These are phyloP conservation scores for Zygaena filipendulae DNA, from an alignment of 2,888 invertebrate species.

Conservation along the genomic window DNA sequence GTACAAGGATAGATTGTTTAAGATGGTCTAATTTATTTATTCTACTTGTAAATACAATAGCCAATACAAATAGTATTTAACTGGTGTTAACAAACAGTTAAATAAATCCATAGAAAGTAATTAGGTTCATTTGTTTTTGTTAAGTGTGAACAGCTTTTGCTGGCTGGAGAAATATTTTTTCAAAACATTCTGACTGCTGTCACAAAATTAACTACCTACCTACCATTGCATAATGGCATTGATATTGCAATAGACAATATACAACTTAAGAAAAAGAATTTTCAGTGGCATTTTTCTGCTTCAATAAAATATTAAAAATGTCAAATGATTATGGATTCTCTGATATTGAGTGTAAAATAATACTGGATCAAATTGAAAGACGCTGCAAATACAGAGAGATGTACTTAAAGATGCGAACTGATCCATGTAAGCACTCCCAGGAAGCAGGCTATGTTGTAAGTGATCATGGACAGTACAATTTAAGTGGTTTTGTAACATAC, in stretches of 20 bases:
- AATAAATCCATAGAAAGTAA: no score
- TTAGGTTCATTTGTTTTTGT: no score
- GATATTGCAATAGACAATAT: no score
- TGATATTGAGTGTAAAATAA: conserved; percentile 51
- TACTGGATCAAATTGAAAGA: conserved; percentile 69
- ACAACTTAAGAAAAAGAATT: no score
- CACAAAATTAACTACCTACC: no score
- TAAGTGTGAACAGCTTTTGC: no score
- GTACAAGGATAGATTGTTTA: conserved; percentile 78
- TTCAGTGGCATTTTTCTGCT: no score
- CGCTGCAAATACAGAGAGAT: conserved; percentile 70
- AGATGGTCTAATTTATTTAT: conserved; percentile 62
- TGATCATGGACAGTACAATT: conserved; percentile 22
- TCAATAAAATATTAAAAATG: no score
- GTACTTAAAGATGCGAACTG: conserved; percentile 73
- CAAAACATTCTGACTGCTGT: no score
- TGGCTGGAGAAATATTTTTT: no score
- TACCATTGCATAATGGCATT: no score
- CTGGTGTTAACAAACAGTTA: conserved; percentile 13
- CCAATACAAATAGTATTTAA: no score
- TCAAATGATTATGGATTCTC: conserved; percentile 59
- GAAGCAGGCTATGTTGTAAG: conserved; percentile 78
- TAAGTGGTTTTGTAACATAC: not conserved
- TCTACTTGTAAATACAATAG: conserved; percentile 6
- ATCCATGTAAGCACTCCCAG: conserved; percentile 74